Conservation (phyloP, 2,113 vertebrate species). For the Lynx canadensis region DNA sequence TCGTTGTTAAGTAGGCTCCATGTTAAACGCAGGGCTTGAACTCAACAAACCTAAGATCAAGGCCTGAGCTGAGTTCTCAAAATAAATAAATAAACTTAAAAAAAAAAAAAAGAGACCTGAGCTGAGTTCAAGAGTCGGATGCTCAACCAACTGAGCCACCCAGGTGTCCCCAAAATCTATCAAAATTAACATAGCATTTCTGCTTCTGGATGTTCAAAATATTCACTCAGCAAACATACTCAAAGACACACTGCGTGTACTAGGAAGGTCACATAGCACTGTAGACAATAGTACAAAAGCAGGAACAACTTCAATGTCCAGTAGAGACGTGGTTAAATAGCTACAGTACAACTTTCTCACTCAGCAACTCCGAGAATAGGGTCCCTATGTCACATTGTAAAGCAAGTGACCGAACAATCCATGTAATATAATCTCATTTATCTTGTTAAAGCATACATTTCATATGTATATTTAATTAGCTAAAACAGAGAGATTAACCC, state of each 20-base stretch:
- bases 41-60: no score
- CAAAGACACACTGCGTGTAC: background rate
- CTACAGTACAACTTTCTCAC: background rate
- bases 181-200: conserved; percentile 1
- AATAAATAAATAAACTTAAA: no score
- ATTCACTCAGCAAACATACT: background rate
- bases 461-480: background rate
- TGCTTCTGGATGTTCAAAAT: conserved; percentile 7
- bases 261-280: background rate
- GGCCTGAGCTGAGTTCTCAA: no score
- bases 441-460: background rate
- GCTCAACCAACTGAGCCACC: no score
- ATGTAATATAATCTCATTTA: background rate
- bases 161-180: background rate
- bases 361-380: background rate
- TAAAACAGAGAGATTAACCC: conserved; percentile 21
- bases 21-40: no score
- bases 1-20: no score
- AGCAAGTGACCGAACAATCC: background rate
- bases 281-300: background rate
- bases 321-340: background rate
- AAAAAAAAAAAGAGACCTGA: no score
- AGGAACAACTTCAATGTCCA: background rate
- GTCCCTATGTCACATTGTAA: background rate
- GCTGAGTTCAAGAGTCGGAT: no score